Evolutionary conservation across 2,113 vertebrate genomes (phyloP), one percentile per base, ranked within the genome.

Genomic region (Callospermophilus lateralis): DNA sequence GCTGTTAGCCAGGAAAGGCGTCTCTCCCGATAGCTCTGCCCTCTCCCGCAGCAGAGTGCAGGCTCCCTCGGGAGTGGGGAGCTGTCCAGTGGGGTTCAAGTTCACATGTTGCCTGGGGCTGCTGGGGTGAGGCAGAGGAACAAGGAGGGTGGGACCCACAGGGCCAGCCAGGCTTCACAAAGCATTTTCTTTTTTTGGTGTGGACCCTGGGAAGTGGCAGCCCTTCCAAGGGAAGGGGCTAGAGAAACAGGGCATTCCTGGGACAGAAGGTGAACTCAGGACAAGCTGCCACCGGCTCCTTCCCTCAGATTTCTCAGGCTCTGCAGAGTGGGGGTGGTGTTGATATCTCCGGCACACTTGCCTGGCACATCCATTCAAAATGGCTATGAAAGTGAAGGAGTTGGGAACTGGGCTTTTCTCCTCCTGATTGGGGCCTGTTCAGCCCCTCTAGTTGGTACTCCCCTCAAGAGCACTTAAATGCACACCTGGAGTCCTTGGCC

Each of bases 261-360:
- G 72, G 24, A 65, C 24, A 13, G 13, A 39, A 84, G 95, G 97
- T 88, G 10, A 96, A 73, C 73, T 95, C 90, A 79, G 97, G 97
- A 90, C 95, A 90, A 73, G 84, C 61, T 74, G 17, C 53, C 16
- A 30, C 67, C 16, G 39, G 30, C 45, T 48, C 61, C 26, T 90
- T 84, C 34, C 53, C 53, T 89, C 84, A 68, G 83, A 58, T 74
- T 74, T 55, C 81, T 83, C 68, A 10, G 87, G 80, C 89, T 93
- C 83, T 61, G 81, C 95, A 89, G 91, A 45, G 93, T 11, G 73
- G 81, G 73, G 95, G 95, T 15, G 89, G 67, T n/a, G 39, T 30
- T 17, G 39, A 73, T 53, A 39, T 80, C 84, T 90, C 80, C 85
- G 39, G 63, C 37, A 32, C 84, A 55, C 84, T 86, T 53, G 78